A percentile compares a stretch with the other conserved stretches of the same genome.
Conservation (phyloP, 1,140 invertebrate species). For the Manduca sexta region DNA sequence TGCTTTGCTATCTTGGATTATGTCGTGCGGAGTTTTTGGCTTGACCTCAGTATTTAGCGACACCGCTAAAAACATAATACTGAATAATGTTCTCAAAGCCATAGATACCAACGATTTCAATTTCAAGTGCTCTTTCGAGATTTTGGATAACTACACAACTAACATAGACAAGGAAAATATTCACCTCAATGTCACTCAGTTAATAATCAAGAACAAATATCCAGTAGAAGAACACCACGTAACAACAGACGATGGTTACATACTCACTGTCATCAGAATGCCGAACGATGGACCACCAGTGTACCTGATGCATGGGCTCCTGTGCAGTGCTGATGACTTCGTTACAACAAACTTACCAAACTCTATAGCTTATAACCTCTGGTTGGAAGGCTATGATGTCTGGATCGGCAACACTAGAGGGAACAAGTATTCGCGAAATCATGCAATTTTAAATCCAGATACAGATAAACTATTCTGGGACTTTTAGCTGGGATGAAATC, state of each 20-base stretch:
- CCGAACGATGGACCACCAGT: constrained; percentile 32
- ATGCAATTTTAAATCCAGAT: constrained; percentile 45
- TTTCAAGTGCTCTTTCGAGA: neutral
- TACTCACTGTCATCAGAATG: constrained; percentile 71
- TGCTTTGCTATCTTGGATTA: too few relatives aligned
- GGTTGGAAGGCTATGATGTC: constrained; percentile 78
- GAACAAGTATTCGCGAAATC: constrained; percentile 77
- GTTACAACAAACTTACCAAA: constrained; percentile 60
- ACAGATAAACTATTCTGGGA: constrained; percentile 74
- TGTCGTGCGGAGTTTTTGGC: too few relatives aligned
- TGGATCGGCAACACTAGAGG: constrained; percentile 81
- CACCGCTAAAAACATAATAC: too few relatives aligned
- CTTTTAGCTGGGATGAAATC: constrained; percentile 81
- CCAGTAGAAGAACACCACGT: constrained; percentile 67
- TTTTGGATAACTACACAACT: neutral
- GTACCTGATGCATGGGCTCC: constrained; percentile 76
- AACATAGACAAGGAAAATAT: constrained; percentile 1
- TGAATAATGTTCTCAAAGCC: too few relatives aligned
- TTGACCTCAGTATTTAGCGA: too few relatives aligned
- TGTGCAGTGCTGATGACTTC: constrained; percentile 72
- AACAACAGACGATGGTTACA: constrained; percentile 73
- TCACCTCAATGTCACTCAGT: constrained; percentile 6
- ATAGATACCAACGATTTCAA: neutral
- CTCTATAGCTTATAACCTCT: constrained; percentile 46
- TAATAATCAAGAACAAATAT: constrained; percentile 59